Percentiles rank a stretch among this genome's conserved stretches.
These are phyloP conservation scores for Girardinichthys multiradiatus DNA, from an alignment of 2,113 vertebrate species.

Conservation along the genomic window DNA sequence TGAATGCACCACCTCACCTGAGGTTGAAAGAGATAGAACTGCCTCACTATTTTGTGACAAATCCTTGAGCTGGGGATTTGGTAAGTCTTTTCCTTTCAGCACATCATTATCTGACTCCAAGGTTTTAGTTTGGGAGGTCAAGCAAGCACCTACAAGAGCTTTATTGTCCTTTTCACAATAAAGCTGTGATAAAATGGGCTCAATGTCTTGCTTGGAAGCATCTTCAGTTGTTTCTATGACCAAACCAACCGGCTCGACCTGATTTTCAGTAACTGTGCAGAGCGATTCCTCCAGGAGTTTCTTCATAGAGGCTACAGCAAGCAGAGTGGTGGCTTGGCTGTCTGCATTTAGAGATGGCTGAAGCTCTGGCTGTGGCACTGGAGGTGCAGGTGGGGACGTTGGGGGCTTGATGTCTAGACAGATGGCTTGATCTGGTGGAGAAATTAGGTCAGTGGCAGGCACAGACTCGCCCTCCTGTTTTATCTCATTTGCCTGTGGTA, in stretches of 20 bases:
- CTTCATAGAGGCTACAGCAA: constrained; percentile 82
- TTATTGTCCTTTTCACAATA: constrained; percentile 28
- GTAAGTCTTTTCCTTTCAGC: neutral
- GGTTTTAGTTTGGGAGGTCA: constrained; percentile 54
- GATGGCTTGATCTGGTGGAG: constrained; percentile 46
- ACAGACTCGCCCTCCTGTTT: constrained; percentile 68
- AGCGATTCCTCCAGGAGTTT: constrained; percentile 81
- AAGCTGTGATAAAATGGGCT: constrained; percentile 43
- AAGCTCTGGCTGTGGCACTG: constrained; percentile 51
- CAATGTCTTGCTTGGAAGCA: constrained; percentile 18
- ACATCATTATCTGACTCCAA: constrained; percentile 36
- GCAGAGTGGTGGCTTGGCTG: constrained; percentile 76
- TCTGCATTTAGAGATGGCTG: constrained; percentile 63
- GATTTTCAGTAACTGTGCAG: constrained; percentile 64
- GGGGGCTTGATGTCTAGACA: constrained; percentile 64
- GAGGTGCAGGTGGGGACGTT: constrained; percentile 25
- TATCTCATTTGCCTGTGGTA: constrained; percentile 36
- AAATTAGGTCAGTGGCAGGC: constrained; percentile 56
- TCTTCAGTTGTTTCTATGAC: constrained; percentile 44
- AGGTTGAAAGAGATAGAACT: constrained; percentile 12
- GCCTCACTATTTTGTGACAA: constrained; percentile 3
- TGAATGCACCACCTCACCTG: neutral
- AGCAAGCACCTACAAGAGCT: constrained; percentile 33
- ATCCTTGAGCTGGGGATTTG: constrained; percentile 16
- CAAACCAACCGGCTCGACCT: constrained; percentile 21